Conservation (phyloP, 2,113 vertebrate species). For the Crypturellus undulatus region DNA sequence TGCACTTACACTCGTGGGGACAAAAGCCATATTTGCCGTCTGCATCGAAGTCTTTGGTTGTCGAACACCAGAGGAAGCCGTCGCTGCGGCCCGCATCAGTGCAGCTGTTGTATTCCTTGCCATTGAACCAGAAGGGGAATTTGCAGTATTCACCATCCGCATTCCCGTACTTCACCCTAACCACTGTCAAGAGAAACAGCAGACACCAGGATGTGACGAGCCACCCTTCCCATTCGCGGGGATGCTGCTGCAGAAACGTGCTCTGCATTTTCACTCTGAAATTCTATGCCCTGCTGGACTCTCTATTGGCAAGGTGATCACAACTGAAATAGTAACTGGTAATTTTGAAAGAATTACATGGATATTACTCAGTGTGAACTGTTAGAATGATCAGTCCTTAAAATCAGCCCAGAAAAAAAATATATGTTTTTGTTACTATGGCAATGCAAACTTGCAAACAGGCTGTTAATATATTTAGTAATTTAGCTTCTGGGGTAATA, state of each 20-base stretch:
- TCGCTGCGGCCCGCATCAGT: slow-evolving; percentile 90
- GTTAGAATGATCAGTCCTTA: slow-evolving; percentile 4
- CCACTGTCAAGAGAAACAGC: slow-evolving; percentile 79
- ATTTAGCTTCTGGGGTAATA: slow-evolving; percentile 11
- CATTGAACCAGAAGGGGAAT: slow-evolving; percentile 95
- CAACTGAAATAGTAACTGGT: slow-evolving; percentile 27
- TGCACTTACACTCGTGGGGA: slow-evolving; percentile 93
- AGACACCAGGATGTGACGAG: not conserved
- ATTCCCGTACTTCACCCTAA: slow-evolving; percentile 95
- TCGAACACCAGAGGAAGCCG: slow-evolving; percentile 97
- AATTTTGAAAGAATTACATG: slow-evolving; percentile 41
- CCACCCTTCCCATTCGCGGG: not conserved
- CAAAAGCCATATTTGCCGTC: slow-evolving; percentile 98
- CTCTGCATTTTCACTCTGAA: slow-evolving; percentile 46
- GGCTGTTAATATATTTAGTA: slow-evolving; percentile 12
- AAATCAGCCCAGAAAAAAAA: slow-evolving; percentile 20
- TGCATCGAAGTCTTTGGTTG: slow-evolving; percentile 92
- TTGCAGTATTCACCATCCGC: slow-evolving; percentile 97
- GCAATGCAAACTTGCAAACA: not conserved
- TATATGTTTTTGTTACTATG: slow-evolving; percentile 35
- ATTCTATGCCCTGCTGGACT: slow-evolving; percentile 2
- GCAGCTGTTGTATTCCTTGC: slow-evolving; percentile 93
- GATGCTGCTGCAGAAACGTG: not conserved
- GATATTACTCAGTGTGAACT: slow-evolving; percentile 31
- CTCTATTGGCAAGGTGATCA: slow-evolving; percentile 5